phyloP scores from a whole-genome alignment of 1,140 invertebrate genomes.

The Hydropsyche tenuis region DNA sequence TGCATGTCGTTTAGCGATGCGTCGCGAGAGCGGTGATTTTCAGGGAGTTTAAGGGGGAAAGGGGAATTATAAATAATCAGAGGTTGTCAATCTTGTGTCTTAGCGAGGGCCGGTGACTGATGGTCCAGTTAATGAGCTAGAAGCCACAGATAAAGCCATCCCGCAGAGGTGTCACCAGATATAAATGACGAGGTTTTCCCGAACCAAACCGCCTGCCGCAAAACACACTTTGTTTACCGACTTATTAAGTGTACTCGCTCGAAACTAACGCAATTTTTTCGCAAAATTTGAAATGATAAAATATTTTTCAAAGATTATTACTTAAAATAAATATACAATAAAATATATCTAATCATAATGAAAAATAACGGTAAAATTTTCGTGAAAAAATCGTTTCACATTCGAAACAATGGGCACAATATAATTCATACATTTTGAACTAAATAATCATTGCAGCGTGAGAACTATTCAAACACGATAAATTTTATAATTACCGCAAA shows the following conservation, averaged over 20 bases:
- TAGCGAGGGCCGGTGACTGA: conserved; percentile 44
- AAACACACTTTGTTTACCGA: conserved; percentile 27
- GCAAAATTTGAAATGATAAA: too few species aligned
- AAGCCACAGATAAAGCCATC: conserved; percentile 46
- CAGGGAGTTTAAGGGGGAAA: background rate
- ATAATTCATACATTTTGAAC: too few species aligned
- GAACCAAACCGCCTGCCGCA: background rate
- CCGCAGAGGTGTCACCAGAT: conserved; percentile 44
- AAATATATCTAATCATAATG: too few species aligned
- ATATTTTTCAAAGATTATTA: too few species aligned
- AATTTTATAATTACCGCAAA: too few species aligned
- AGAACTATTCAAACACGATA: too few species aligned
- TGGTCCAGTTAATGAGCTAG: conserved; percentile 48
- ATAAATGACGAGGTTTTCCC: conserved; percentile 42
- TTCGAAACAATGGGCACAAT: too few species aligned
- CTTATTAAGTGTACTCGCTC: conserved; percentile 3
- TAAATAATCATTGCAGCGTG: too few species aligned
- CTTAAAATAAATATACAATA: too few species aligned
- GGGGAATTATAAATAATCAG: conserved; percentile 47
- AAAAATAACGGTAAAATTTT: too few species aligned
- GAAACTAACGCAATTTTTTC: background rate
- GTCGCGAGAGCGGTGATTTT: background rate
- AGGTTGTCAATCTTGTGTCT: conserved; percentile 46
- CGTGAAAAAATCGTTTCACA: too few species aligned
- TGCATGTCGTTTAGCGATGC: background rate